Base-by-base conservation (phyloP, 2,888 invertebrate species). In the Coleophora deauratella region DNA sequence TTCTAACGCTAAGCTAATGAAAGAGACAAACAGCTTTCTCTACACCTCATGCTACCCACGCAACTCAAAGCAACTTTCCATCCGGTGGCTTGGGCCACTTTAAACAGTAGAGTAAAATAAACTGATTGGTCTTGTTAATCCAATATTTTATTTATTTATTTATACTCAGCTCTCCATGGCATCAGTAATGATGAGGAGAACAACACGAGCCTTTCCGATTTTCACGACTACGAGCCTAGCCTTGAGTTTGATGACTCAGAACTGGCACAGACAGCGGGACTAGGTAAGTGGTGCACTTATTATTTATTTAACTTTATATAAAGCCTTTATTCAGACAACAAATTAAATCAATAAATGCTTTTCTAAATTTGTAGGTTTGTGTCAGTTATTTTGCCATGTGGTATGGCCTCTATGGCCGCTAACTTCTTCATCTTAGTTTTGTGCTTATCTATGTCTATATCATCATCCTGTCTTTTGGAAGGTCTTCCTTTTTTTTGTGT, bases 221-320 rank as follows among this genome's bases (percentile, higher is more conserved):
- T 91, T 70, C 95, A 96, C 70, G 97, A 97, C 80, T 95, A 96
- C 72, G 98, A 98, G 73, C 97, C 97, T 10, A 94, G 96, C 79
- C 87, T 98, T 69, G 97, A 98, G 76, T 98, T 98, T 85, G 98
- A 98, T 85, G 98, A 98, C 76, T 94, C 96, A 10, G 98, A 98
- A 82, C 78, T 96, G 43, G 90, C 90, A 59, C 89, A 92, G 59
- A 86, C 91, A 38, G 86, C 89, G 42, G 88, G 90, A 54, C 87
- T 91, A 71, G 91, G 94, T 93, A 87, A 88, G 82, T 57, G 8
- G 9, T 4, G 28, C n/a, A n/a, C n/a, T n/a, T n/a, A n/a, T n/a
- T 15, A n/a, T 27, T 27, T 27, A 9, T 9, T 3, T 15, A 4
- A 3, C 12, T 1, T 33, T 9, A 10, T 30, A 10, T 30, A 30